phyloP scores from a whole-genome alignment of 2,113 vertebrate species.

The Oncorhynchus gorbuscha region DNA sequence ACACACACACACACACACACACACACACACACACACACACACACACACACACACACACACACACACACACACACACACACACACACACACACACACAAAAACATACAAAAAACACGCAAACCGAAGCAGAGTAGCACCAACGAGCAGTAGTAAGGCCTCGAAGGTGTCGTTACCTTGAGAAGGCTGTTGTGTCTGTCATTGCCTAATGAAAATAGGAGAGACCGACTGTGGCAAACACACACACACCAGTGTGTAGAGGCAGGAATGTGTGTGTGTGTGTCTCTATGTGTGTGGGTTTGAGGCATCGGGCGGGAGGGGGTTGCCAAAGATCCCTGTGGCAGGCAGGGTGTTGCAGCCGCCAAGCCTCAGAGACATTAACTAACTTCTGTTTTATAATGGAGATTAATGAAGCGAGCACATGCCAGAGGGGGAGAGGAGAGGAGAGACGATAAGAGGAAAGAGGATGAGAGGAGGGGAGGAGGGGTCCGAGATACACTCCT shows the following conservation, averaged over 20 bases:
- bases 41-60: background rate
- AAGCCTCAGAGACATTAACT: constrained; percentile 75
- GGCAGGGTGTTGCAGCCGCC: constrained; percentile 57
- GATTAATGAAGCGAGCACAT: constrained; percentile 73
- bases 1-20: background rate
- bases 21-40: background rate
- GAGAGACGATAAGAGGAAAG: constrained; percentile 5
- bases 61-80: background rate
- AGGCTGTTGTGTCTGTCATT: constrained; percentile 66
- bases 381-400: constrained; percentile 81
- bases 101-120: constrained; percentile 27
- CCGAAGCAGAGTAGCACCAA: constrained; percentile 12
- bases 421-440: constrained; percentile 24
- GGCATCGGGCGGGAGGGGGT: constrained; percentile 17
- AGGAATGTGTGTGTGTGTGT: constrained; percentile 13
- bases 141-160: constrained; percentile 45
- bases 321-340: constrained; percentile 49
- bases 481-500: constrained; percentile 4
- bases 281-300: constrained; percentile 26
- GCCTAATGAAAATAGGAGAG: constrained; percentile 63
- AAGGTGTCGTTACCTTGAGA: constrained; percentile 60
- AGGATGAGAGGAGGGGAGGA: background rate
- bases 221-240: constrained; percentile 30
- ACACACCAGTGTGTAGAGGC: too few species aligned
- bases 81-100: constrained; percentile 23